Evolutionary conservation across 2,797 vertebrate species (phyloP).

Genomic region (Manis crassicaudata): DNA sequence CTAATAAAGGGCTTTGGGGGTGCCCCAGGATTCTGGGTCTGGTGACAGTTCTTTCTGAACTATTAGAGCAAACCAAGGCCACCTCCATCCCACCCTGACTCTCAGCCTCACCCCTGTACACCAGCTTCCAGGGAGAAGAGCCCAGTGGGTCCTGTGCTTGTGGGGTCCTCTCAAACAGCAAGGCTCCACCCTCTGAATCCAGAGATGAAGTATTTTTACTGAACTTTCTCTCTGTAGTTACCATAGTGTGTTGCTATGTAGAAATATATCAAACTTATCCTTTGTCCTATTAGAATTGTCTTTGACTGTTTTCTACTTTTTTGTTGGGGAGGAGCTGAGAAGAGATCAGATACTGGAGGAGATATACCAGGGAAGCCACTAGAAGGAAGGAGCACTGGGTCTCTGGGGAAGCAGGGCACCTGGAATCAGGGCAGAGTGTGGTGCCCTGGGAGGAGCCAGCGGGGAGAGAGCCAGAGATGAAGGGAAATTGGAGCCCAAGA

Average conservation of each 20-base stretch:
- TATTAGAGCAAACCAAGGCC: neutral
- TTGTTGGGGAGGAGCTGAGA: neutral
- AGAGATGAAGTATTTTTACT: neutral
- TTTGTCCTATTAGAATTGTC: neutral
- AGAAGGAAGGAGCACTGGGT: neutral
- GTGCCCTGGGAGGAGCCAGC: no score
- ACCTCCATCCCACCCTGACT: neutral
- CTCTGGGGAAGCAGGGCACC: neutral
- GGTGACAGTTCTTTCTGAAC: neutral
- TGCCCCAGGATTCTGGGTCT: neutral
- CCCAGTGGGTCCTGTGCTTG: neutral
- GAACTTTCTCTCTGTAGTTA: neutral
- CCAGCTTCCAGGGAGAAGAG: neutral
- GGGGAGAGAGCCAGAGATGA: neutral
- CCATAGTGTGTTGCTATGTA: neutral
- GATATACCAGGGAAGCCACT: neutral
- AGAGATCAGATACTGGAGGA: neutral
- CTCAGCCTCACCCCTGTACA: neutral
- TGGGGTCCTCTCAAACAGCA: neutral
- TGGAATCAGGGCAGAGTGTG: no score
- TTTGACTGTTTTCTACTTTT: neutral
- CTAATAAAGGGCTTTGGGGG: neutral
- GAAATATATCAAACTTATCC: neutral
- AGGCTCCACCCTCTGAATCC: neutral
- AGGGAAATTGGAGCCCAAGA: neutral